These are phyloP conservation scores for Stichodactyla helianthus DNA, from an alignment of 64 coral and sea anemone genomes.

Conservation along the genomic window DNA sequence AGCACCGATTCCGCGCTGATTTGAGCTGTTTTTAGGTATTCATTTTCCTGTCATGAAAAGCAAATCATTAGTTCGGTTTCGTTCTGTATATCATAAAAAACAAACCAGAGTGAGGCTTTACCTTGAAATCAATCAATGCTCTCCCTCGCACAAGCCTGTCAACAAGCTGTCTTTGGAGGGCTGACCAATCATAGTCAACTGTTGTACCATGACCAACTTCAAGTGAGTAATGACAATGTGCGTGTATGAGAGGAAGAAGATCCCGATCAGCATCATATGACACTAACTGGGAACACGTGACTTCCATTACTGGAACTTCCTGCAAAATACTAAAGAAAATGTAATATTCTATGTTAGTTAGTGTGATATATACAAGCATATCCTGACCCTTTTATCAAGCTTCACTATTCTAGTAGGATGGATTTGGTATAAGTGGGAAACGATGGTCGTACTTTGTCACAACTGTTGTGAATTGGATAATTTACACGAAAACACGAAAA, in stretches of 20 bases:
- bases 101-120: background rate
- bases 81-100: background rate
- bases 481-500: too few relatives aligned
- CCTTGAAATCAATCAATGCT: conserved; percentile 41
- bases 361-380: background rate
- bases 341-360: background rate
- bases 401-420: too few relatives aligned
- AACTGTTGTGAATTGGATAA: too few relatives aligned
- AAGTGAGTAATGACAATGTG: conserved; percentile 61
- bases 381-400: too few relatives aligned
- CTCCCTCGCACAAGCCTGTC: conserved; percentile 57
- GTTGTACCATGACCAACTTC: conserved; percentile 48
- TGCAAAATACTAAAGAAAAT: conserved; percentile 18
- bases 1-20: conserved; percentile 41
- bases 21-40: conserved; percentile 1
- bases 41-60: background rate
- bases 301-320: conserved; percentile 27
- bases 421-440: too few relatives aligned
- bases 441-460: too few relatives aligned
- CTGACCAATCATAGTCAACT: conserved; percentile 52
- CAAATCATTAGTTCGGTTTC: background rate
- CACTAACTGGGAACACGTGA: conserved; percentile 39
- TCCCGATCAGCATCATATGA: conserved; percentile 56
- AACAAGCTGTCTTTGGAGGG: conserved; percentile 45
- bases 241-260: conserved; percentile 40